Percentiles rank a stretch among this genome's conserved stretches.
Conservation (phyloP, 2,888 invertebrate genomes). For the Litoditis marina region DNA sequence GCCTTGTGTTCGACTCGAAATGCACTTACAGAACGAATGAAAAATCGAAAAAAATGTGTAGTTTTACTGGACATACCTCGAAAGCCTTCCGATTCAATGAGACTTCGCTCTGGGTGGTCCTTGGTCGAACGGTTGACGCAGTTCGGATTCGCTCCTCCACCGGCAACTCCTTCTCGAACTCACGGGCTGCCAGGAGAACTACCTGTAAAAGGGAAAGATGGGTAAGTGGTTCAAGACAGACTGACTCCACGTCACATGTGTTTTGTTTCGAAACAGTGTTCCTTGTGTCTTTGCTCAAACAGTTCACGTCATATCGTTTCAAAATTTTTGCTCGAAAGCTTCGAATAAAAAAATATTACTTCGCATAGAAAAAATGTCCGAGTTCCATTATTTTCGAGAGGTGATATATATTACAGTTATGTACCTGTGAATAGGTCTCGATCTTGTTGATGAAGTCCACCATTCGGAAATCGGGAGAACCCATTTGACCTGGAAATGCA, state of each 20-base stretch:
- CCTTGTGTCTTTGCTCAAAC: no score
- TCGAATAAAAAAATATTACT: no score
- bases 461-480: slow-evolving; percentile 57
- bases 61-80: not conserved
- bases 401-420: no score
- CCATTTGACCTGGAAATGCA: no score
- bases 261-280: no score
- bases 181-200: slow-evolving; percentile 26
- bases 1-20: no score
- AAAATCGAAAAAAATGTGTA: not conserved
- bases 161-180: slow-evolving; percentile 42
- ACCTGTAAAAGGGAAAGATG: slow-evolving; percentile 21
- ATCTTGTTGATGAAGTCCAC: slow-evolving; percentile 56
- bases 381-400: no score
- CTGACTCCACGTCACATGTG: no score
- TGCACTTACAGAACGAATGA: not conserved
- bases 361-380: no score
- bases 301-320: no score
- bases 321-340: no score
- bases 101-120: slow-evolving; percentile 24
- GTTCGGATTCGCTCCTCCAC: slow-evolving; percentile 54
- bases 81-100: slow-evolving; percentile 13
- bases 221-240: not conserved
- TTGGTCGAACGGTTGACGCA: slow-evolving; percentile 19
- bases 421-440: slow-evolving; percentile 48